These are phyloP conservation scores for Neopelma chrysocephalum DNA, from an alignment of 2,797 vertebrate species.

Conservation along the genomic window DNA sequence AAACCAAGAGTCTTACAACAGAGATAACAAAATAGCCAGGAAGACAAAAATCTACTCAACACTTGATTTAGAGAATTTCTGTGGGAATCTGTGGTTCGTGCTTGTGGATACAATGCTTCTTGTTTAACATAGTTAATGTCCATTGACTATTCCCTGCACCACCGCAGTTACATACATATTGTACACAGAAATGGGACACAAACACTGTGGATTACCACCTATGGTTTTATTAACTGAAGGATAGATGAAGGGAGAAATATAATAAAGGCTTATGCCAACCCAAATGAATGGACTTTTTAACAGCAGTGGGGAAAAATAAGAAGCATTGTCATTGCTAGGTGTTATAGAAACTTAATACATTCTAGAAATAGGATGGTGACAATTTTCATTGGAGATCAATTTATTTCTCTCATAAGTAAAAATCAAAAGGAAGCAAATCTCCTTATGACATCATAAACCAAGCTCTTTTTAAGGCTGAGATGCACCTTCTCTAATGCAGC, in stretches of 20 bases:
- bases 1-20: slow-evolving; percentile 58
- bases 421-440: not conserved
- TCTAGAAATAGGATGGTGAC: not conserved
- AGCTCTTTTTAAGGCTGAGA: not conserved
- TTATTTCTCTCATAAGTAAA: not conserved
- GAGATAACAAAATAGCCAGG: slow-evolving; percentile 69
- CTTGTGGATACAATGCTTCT: slow-evolving; percentile 50
- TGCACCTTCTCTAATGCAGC: accelerated
- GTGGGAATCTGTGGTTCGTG: slow-evolving; percentile 66
- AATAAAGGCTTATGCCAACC: slow-evolving; percentile 4
- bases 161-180: not conserved
- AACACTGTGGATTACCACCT: slow-evolving; percentile 60
- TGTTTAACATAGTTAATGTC: slow-evolving; percentile 57
- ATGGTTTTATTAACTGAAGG: slow-evolving; percentile 56
- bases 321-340: not conserved
- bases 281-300: slow-evolving; percentile 30
- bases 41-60: slow-evolving; percentile 66
- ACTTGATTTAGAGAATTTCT: slow-evolving; percentile 69
- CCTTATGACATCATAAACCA: not conserved
- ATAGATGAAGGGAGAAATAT: slow-evolving; percentile 11
- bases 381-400: not conserved
- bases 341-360: not conserved
- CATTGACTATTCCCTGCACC: slow-evolving; percentile 45
- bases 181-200: slow-evolving; percentile 29
- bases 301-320: not conserved